Evolutionary conservation across 2,113 vertebrate genomes (phyloP), one percentile per base, ranked within the genome.

Genomic region (Apistogramma diplotaenia): DNA sequence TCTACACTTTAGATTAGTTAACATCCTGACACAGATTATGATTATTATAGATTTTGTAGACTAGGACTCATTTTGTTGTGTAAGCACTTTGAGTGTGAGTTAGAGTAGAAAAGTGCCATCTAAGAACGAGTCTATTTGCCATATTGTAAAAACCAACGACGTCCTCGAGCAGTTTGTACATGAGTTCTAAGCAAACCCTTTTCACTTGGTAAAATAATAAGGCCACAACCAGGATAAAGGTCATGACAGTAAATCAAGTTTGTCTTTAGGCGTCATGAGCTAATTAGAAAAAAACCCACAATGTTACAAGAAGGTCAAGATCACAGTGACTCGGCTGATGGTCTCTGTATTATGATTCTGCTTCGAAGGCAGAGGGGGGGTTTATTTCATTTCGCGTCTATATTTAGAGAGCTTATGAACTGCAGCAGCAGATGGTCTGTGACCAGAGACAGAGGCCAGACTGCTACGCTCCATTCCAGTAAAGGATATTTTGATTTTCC

Each of bases 401-500:
- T 95, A 95, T 96, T 96, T 95, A 96, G 94, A 86, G 15, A 37
- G 82, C 89, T 89, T 90, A 82, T 96, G 93, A 96, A 95, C 87
- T 92, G 83, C 86, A 93, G 94, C 3, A 88, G 94, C 93, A 96
- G 93, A 95, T 95, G 94, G 92, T 95, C 86, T 86, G 56, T 82
- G 91, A 93, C 85, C 89, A 91, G 87, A 94, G 86, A 92, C 86
- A 92, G 78, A 73, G 80, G 88, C 87, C 88, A 78, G 76, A 89
- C 85, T 72, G 78, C 70, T 82, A 92, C 93, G 91, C 91, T 94
- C 76, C 2, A 4, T 91, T 95, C 85, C 92, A 94, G 80, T 83
- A 92, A 99, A 99, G 98, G 98, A 99, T 99, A 99, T 99, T 99
- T 99, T 73, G 98, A 99, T 97, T 99, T 99, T 93, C 98, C 98